Evolutionary conservation across 2,888 invertebrate genomes (phyloP).

Genomic region (Noctua pronuba): DNA sequence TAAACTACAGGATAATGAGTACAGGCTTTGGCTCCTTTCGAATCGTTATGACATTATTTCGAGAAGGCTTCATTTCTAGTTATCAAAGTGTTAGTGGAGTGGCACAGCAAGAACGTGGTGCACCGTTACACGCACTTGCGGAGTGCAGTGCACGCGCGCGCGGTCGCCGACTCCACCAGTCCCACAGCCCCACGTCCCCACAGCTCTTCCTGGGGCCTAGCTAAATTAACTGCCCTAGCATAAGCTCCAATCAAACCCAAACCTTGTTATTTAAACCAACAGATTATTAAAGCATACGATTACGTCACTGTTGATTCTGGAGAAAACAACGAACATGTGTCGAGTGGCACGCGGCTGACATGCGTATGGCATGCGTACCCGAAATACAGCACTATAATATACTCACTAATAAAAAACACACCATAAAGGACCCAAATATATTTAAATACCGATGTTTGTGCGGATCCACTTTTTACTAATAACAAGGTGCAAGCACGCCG

Average conservation of each 20-base stretch:
- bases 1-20: background rate
- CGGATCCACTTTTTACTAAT: slow-evolving; percentile 84
- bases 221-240: slow-evolving; percentile 36
- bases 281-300: slow-evolving; percentile 26
- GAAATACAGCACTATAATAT: slow-evolving; percentile 58
- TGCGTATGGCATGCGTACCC: slow-evolving; percentile 72
- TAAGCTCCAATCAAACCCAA: slow-evolving; percentile 30
- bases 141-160: slow-evolving; percentile 87
- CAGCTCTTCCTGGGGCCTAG: slow-evolving; percentile 58
- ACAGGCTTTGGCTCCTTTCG: background rate
- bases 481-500: slow-evolving; percentile 78
- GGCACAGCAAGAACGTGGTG: slow-evolving; percentile 77
- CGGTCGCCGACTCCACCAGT: slow-evolving; percentile 86
- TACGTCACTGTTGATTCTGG: slow-evolving; percentile 40
- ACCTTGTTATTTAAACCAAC: slow-evolving; percentile 15
- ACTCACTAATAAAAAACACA: slow-evolving; percentile 73
- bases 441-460: slow-evolving; percentile 79
- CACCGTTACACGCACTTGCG: slow-evolving; percentile 87
- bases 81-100: slow-evolving; percentile 72
- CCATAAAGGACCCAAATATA: slow-evolving; percentile 78
- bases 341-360: slow-evolving; percentile 74
- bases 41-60: slow-evolving; percentile 20
- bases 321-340: slow-evolving; percentile 49
- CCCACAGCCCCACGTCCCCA: slow-evolving; percentile 70
- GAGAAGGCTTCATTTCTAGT: slow-evolving; percentile 48